Evolutionary conservation across 2,113 vertebrate genomes (phyloP).

Genomic region (Balaenoptera acutorostrata): DNA sequence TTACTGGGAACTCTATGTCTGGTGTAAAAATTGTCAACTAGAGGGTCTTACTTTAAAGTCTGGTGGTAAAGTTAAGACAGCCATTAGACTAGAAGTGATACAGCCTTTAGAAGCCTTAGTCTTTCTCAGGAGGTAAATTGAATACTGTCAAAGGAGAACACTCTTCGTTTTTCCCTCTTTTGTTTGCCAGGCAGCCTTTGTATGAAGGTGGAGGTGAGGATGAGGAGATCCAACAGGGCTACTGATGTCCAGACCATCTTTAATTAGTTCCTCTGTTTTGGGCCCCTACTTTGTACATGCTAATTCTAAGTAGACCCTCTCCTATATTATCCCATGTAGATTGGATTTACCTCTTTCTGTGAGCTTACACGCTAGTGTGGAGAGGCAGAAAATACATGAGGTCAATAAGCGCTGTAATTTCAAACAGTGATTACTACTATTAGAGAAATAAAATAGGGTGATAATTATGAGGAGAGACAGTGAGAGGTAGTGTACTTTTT

Average conservation of each 20-base stretch:
- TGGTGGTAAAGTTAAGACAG: neutral
- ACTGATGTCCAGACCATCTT: no score
- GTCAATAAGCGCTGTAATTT: neutral
- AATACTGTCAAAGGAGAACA: neutral
- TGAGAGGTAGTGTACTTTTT: neutral
- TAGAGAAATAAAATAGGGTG: neutral
- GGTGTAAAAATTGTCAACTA: neutral
- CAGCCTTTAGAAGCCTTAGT: neutral
- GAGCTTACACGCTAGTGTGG: neutral
- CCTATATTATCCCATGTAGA: no score
- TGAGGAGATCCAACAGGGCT: fast-evolving
- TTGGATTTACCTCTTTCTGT: neutral
- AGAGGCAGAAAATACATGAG: neutral
- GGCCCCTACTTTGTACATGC: neutral
- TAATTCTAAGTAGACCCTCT: neutral
- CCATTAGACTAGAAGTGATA: no score
- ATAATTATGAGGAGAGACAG: neutral
- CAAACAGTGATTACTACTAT: neutral
- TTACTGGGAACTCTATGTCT: neutral
- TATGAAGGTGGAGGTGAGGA: neutral
- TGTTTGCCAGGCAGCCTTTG: neutral
- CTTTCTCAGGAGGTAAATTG: neutral
- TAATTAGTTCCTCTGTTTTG: no score
- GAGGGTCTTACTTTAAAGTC: neutral
- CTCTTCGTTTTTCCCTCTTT: neutral